These are phyloP conservation scores for Dasysyrphus tricinctus DNA, from an alignment of 2,888 invertebrate genomes.

Conservation along the genomic window DNA sequence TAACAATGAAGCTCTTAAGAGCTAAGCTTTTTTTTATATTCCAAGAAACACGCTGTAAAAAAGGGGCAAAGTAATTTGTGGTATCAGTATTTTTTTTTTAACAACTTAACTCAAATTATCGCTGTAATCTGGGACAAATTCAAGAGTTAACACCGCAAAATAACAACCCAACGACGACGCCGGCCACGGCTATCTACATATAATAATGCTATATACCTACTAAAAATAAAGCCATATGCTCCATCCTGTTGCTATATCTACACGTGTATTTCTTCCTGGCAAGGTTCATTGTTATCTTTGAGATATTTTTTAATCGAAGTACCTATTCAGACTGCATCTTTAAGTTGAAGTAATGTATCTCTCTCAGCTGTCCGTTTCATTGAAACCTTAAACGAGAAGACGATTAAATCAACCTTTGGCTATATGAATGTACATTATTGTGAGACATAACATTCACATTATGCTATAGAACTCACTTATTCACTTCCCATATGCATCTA, in stretches of 20 bases:
- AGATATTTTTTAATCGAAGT: constrained; percentile 1
- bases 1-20: background rate
- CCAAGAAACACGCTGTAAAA: background rate
- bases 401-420: background rate
- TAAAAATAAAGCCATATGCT: background rate
- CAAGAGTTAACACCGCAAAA: background rate
- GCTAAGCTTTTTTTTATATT: background rate
- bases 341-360: background rate
- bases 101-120: constrained; percentile 10
- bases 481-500: too few species aligned
- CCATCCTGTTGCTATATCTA: background rate
- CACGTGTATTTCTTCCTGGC: background rate
- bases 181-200: too few species aligned
- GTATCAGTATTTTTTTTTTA: background rate
- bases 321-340: background rate
- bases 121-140: background rate
- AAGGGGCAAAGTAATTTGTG: constrained; percentile 16
- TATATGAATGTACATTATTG: too few species aligned
- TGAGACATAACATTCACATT: too few species aligned
- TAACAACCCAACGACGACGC: background rate
- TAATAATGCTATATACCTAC: too few species aligned
- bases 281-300: background rate
- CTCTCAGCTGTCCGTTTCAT: constrained; percentile 4
- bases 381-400: background rate
- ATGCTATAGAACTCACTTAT: too few species aligned